These are phyloP conservation scores for Tromatobia lineatoria DNA, from an alignment of 2,888 invertebrate species.

Conservation along the genomic window DNA sequence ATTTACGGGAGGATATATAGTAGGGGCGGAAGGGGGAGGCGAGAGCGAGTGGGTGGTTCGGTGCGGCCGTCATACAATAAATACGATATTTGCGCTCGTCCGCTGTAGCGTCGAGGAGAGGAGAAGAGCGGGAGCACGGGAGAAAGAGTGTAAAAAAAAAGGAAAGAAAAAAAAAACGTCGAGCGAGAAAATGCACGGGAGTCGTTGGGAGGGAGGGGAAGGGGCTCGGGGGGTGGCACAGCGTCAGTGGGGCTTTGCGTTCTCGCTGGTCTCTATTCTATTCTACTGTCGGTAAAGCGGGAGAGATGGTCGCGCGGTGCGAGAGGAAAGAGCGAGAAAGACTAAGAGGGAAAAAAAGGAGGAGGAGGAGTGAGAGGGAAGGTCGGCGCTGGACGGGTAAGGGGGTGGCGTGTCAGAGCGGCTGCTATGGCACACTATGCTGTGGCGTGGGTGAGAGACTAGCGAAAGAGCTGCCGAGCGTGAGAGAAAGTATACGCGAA, in stretches of 20 bases:
- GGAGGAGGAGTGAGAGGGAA: constrained; percentile 52
- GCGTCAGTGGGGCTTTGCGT: constrained; percentile 53
- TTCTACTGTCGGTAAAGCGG: constrained; percentile 54
- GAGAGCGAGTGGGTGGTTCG: constrained; percentile 69
- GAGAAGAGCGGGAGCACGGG: constrained; percentile 53
- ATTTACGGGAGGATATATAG: constrained; percentile 66
- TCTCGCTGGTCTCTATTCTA: constrained; percentile 63
- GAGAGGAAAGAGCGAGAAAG: constrained; percentile 18
- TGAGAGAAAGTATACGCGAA: constrained; percentile 45
- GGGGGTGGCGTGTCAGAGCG: constrained; percentile 64
- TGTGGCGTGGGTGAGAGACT: constrained; percentile 55
- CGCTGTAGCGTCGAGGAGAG: constrained; percentile 69
- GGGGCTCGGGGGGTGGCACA: constrained; percentile 7
- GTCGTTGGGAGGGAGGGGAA: not conserved
- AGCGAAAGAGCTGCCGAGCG: constrained; percentile 54
- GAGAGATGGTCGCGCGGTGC: constrained; percentile 61
- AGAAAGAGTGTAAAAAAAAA: constrained; percentile 58
- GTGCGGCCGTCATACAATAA: constrained; percentile 82
- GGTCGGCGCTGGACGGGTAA: constrained; percentile 27
- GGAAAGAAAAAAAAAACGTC: constrained; percentile 39
- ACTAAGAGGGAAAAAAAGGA: constrained; percentile 63
- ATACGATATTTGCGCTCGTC: constrained; percentile 81
- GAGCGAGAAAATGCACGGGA: constrained; percentile 59
- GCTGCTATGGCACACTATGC: constrained; percentile 43
- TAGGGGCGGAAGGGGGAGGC: constrained; percentile 48